Evolutionary conservation across 2,113 vertebrate genomes (phyloP), one percentile per base, ranked within the genome.

Genomic region (Arenaria interpres): DNA sequence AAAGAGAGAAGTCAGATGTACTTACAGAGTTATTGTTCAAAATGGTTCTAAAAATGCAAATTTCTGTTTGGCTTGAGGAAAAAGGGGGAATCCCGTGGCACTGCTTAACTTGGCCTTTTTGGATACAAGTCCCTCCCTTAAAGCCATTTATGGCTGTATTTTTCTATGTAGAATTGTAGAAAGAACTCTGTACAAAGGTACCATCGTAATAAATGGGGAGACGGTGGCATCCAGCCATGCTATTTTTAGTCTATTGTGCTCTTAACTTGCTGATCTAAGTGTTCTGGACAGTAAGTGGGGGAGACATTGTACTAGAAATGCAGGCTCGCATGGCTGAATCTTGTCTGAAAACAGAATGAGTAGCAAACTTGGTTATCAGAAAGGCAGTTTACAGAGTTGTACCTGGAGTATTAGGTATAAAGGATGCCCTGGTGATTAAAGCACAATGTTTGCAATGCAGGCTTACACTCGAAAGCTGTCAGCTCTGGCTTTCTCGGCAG

Each of bases 211-310:
- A 96, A 95, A 89, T 72, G 56, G 79, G 80, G 83, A 96, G 85
- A 93, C 56, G 33, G 83, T 85, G 88, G 94, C 88, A 60, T 88
- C 15, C 59, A 93, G 94, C 83, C 93, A 91, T 79, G 76, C 90
- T 92, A 92, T 93, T 93, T 96, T 92, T 95, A 94, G 93, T 51
- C 66, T 19, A 84, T 92, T 91, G 85, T 97, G 71, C 90, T 92
- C 64, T 95, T 88, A 81, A 96, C 88, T 96, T 96, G 93, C 95
- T 97, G 96, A 96, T 95, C 66, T 96, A 84, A 96, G 56, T 95
- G 88, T 94, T 97, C 73, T 93, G 95, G 93, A 50, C 94, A 88
- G 80, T 90, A 68, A 92, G 43, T 57, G 66, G 39, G 83, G 73
- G 90, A 93, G 95, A 86, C 53, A 14, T 46, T 85, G 46, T 77